Percentiles rank a stretch among this genome's conserved stretches.
phyloP scores from a whole-genome alignment of 2,888 invertebrate species.

The Agonum fuliginosum region DNA sequence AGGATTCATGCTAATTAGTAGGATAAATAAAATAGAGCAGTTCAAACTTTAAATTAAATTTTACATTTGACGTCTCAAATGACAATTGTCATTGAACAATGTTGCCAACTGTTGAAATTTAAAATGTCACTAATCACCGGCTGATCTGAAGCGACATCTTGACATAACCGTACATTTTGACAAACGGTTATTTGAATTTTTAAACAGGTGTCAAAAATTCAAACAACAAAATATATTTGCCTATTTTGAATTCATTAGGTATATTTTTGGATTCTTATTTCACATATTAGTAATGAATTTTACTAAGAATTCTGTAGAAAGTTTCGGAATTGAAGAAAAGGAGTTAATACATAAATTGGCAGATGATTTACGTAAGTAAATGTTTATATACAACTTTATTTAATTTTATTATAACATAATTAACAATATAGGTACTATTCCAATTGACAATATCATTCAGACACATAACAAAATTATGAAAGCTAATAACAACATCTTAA shows the following conservation, averaged over 20 bases:
- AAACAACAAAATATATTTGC: not conserved
- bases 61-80: not conserved
- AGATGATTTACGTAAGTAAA: slow-evolving; percentile 1
- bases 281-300: not conserved
- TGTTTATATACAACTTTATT: not conserved
- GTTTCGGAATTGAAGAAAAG: not conserved
- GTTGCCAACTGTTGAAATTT: not conserved
- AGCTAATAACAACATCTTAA: not conserved
- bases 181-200: not conserved
- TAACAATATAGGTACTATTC: not conserved
- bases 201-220: not conserved
- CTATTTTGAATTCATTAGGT: not conserved
- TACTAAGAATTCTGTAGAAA: not conserved
- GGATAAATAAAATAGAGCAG: not conserved
- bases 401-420: not conserved
- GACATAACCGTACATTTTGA: not conserved
- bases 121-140: not conserved
- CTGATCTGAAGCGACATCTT: not conserved
- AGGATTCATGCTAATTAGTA: not conserved
- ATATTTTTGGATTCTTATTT: not conserved
- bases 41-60: not conserved
- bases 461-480: not conserved
- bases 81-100: not conserved
- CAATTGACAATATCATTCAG: not conserved
- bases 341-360: not conserved